Percentiles rank a stretch among this genome's conserved stretches.
Evolutionary conservation across 2,113 vertebrate species (phyloP).

Genomic region (Oreochromis spilurus): DNA sequence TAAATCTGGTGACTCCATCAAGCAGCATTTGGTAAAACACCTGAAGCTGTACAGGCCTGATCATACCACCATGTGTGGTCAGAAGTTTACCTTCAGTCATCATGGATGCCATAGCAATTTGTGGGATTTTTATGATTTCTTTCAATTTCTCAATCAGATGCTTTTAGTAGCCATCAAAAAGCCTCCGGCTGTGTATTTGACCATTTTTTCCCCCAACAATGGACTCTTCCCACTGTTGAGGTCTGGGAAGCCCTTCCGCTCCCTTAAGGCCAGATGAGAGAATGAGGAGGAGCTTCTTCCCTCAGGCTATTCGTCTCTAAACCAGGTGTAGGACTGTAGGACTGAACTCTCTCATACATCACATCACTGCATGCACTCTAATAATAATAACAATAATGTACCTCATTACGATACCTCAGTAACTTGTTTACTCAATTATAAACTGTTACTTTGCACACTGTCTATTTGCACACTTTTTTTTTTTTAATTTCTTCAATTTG

Average conservation of each 20-base stretch:
- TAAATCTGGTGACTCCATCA: background rate
- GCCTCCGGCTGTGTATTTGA: background rate
- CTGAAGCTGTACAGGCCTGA: background rate
- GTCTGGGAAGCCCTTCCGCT: background rate
- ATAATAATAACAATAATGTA: background rate
- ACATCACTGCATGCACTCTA: background rate
- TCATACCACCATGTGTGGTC: background rate
- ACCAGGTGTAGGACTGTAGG: background rate
- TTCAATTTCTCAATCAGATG: background rate
- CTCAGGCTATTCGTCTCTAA: background rate
- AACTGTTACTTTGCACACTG: background rate
- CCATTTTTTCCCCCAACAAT: background rate
- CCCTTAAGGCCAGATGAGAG: background rate
- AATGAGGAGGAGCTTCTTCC: background rate
- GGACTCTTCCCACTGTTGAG: background rate
- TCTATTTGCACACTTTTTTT: background rate
- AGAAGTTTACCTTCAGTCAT: background rate
- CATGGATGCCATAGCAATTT: background rate
- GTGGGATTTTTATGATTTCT: background rate
- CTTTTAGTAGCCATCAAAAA: background rate
- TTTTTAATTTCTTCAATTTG: background rate
- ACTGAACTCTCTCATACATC: background rate
- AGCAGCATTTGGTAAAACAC: background rate
- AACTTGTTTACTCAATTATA: background rate
- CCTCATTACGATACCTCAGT: background rate